These are phyloP conservation scores for Epinotia ramella DNA, from an alignment of 2,888 invertebrate genomes.

Conservation along the genomic window DNA sequence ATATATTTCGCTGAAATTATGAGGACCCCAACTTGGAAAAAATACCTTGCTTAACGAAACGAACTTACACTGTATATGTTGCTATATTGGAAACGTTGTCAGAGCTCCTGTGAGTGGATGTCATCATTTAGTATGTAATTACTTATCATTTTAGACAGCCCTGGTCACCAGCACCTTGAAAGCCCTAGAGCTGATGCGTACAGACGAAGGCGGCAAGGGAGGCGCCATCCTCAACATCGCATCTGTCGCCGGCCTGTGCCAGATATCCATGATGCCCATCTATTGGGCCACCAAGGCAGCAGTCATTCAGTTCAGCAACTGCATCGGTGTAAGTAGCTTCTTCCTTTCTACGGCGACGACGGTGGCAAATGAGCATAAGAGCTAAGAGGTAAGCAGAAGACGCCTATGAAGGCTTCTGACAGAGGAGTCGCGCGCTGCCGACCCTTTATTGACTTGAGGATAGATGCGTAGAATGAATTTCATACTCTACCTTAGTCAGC, in stretches of 20 bases:
- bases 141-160: constrained; percentile 30
- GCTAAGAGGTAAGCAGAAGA: no score
- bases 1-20: background rate
- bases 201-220: constrained; percentile 69
- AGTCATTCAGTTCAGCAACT: constrained; percentile 74
- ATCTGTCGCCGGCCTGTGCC: constrained; percentile 67
- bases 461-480: no score
- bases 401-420: no score
- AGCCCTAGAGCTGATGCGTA: constrained; percentile 72
- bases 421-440: no score
- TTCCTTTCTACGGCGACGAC: background rate
- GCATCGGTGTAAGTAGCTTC: constrained; percentile 68
- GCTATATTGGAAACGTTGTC: no score
- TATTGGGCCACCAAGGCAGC: constrained; percentile 76
- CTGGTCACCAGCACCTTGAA: constrained; percentile 62
- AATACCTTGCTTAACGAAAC: no score
- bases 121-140: background rate
- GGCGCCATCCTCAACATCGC: constrained; percentile 76
- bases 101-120: no score
- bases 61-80: no score
- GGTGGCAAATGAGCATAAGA: no score
- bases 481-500: no score
- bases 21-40: no score
- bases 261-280: constrained; percentile 62
- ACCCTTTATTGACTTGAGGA: no score